phyloP scores from a whole-genome alignment of 2,113 vertebrate genomes.

The Rhinopomastus cyanomelas region DNA sequence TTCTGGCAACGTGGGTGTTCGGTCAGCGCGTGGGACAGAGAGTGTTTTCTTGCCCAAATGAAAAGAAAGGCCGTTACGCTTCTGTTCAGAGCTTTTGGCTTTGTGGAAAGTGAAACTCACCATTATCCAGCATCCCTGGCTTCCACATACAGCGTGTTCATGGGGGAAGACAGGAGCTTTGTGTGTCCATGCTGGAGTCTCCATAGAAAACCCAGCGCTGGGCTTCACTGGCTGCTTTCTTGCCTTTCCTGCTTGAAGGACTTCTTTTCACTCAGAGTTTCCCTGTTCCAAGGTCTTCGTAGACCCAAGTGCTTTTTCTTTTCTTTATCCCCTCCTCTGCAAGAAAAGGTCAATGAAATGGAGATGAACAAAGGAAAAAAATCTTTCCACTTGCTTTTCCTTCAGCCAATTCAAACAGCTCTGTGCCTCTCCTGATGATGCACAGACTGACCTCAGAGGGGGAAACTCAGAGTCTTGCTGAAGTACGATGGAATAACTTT shows the following conservation, averaged over 20 bases:
- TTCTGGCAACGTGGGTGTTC: neutral
- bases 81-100: neutral
- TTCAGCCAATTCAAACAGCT: slow-evolving; percentile 11
- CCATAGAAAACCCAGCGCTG: slow-evolving; percentile 31
- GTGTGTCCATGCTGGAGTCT: neutral
- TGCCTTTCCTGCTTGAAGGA: slow-evolving; percentile 34
- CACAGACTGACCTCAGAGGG: neutral
- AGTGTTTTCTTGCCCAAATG: neutral
- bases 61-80: neutral
- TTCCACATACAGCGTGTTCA: slow-evolving; percentile 16
- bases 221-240: neutral
- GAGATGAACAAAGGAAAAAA: slow-evolving; percentile 14
- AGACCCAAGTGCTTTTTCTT: neutral
- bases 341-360: slow-evolving; percentile 45
- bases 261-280: neutral
- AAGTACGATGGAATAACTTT: neutral
- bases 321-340: neutral
- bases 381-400: neutral
- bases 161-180: slow-evolving; percentile 30
- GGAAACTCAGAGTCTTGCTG: neutral
- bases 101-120: slow-evolving; percentile 59
- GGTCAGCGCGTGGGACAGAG: neutral
- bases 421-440: neutral
- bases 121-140: slow-evolving; percentile 56
- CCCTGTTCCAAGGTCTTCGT: neutral